phyloP scores from a whole-genome alignment of 2,797 vertebrate species.

The Natrix natrix region DNA sequence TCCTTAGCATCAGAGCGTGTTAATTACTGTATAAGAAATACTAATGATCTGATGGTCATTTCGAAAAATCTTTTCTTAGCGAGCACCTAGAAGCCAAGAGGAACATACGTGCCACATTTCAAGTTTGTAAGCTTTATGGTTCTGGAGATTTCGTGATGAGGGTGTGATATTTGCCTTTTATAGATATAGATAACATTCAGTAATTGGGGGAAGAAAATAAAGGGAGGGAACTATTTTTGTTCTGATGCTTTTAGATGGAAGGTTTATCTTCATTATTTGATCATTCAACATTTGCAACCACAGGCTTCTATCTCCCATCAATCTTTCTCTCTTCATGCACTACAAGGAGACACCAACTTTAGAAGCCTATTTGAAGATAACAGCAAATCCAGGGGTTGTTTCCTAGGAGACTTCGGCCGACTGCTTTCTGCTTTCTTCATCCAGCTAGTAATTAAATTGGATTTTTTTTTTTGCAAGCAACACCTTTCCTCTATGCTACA shows the following conservation, averaged over 20 bases:
- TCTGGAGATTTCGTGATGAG: no score
- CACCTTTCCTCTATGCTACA: neutral
- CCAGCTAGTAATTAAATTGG: neutral
- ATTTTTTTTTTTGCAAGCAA: neutral
- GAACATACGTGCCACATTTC: no score
- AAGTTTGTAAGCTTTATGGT: no score
- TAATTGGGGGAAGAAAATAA: neutral
- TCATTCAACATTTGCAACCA: neutral
- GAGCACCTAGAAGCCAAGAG: no score
- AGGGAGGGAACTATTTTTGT: neutral
- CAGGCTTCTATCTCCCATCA: neutral
- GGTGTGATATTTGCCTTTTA: no score
- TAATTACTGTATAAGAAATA: no score
- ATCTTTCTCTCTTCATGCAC: neutral
- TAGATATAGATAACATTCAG: neutral
- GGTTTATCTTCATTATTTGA: neutral
- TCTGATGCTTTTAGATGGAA: neutral
- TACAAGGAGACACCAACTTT: neutral
- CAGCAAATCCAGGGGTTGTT: neutral
- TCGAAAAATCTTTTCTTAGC: no score
- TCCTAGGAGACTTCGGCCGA: constrained; percentile 14
- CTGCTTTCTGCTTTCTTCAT: rapidly evolving
- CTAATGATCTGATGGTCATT: no score
- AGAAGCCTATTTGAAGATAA: neutral
- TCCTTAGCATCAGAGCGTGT: no score